Conservation (phyloP, 1,140 invertebrate species). For the Hypothenemus hampei region DNA sequence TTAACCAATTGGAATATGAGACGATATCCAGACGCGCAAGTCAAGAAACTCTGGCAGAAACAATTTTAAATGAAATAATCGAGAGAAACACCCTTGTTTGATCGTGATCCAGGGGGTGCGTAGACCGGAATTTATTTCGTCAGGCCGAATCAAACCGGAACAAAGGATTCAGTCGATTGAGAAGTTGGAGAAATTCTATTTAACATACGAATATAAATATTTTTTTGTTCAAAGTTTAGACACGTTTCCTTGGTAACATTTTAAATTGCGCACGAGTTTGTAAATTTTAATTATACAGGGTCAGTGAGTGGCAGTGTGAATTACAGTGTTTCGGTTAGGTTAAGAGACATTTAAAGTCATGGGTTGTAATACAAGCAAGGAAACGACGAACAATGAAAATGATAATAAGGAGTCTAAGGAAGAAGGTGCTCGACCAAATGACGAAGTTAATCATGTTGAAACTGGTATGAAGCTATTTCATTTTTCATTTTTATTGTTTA, state of each 20-base stretch:
- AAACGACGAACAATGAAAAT: conserved; percentile 24
- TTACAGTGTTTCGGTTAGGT: not conserved
- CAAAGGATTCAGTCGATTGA: conserved; percentile 4
- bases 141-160: conserved; percentile 7
- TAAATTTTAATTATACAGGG: conserved; percentile 1
- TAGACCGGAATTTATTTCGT: conserved; percentile 22
- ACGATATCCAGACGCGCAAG: conserved; percentile 10
- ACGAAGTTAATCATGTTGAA: conserved; percentile 7
- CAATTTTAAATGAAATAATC: conserved; percentile 29
- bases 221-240: too few relatives aligned
- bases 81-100: conserved; percentile 31
- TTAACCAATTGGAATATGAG: too few relatives aligned
- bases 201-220: too few relatives aligned
- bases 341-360: conserved; percentile 7
- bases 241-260: too few relatives aligned
- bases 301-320: not conserved
- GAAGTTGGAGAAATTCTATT: not conserved
- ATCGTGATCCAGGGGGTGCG: conserved; percentile 30
- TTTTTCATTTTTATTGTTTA: too few relatives aligned
- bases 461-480: conserved; percentile 21
- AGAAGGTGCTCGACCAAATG: conserved; percentile 6
- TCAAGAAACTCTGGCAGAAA: conserved; percentile 7
- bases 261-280: conserved; percentile 5
- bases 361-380: conserved; percentile 41
- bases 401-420: conserved; percentile 27